These are phyloP conservation scores for Asteroscopus sphinx DNA, from an alignment of 2,888 invertebrate species.

Conservation along the genomic window DNA sequence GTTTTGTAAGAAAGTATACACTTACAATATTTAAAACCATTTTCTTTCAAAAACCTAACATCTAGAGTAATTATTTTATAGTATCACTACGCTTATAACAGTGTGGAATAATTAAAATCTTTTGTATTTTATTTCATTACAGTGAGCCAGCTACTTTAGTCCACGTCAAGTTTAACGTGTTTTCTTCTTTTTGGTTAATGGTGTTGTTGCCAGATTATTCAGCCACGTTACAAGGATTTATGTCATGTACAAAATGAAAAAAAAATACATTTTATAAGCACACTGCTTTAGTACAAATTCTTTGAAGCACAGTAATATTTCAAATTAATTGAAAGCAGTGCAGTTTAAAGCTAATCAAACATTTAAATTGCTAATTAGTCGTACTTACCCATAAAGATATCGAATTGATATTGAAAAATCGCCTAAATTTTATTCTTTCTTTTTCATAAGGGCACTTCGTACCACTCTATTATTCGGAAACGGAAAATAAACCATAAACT, in stretches of 20 bases:
- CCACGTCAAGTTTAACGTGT: conserved; percentile 90
- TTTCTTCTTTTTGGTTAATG: conserved; percentile 86
- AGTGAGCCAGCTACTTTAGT: conserved; percentile 85
- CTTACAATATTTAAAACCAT: conserved; percentile 81
- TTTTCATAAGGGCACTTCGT: not conserved
- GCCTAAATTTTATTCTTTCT: conserved; percentile 11
- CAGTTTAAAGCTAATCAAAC: not conserved
- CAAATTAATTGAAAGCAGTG: no score
- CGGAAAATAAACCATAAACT: conserved; percentile 66
- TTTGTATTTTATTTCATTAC: conserved; percentile 71
- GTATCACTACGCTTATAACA: conserved; percentile 66
- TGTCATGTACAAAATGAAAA: no score
- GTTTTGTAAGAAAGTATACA: conserved; percentile 74
- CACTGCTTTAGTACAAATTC: no score
- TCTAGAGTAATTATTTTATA: conserved; percentile 66
- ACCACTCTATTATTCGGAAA: conserved; percentile 62
- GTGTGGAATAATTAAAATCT: conserved; percentile 66
- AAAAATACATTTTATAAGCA: not conserved
- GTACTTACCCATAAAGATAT: not conserved
- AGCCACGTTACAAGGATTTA: conserved; percentile 43
- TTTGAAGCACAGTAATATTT: no score
- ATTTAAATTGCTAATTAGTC: not conserved
- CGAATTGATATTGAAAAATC: conserved; percentile 7
- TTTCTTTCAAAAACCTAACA: conserved; percentile 72
- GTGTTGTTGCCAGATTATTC: conserved; percentile 71